Evolutionary conservation across 1,140 invertebrate species (phyloP).

Genomic region (Zaprionus africanus): DNA sequence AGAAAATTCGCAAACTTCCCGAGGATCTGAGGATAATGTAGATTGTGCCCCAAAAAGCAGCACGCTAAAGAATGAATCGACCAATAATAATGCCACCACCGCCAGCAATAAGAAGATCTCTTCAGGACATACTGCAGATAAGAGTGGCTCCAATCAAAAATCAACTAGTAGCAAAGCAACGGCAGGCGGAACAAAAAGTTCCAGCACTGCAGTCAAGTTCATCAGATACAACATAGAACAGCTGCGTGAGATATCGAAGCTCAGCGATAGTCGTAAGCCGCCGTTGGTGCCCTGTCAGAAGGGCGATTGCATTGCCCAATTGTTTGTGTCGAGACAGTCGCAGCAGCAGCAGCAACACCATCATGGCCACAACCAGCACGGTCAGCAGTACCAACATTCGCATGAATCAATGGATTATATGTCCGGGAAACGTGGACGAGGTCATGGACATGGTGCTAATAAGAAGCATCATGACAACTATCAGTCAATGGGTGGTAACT

Average conservation of each 20-base stretch:
- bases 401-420: constrained; percentile 74
- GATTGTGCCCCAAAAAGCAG: constrained; percentile 47
- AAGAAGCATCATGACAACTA: constrained; percentile 74
- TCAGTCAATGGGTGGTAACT: constrained; percentile 53
- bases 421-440: constrained; percentile 67
- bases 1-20: constrained; percentile 23
- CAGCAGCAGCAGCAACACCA: constrained; percentile 68
- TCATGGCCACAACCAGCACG: constrained; percentile 50
- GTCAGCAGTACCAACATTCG: constrained; percentile 75
- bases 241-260: constrained; percentile 66
- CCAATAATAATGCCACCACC: neutral
- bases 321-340: constrained; percentile 71
- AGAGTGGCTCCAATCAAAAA: neutral
- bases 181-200: constrained; percentile 12
- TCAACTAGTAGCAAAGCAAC: constrained; percentile 10
- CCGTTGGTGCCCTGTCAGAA: constrained; percentile 76
- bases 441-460: constrained; percentile 50
- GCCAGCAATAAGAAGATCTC: constrained; percentile 52
- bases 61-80: constrained; percentile 4
- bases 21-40: constrained; percentile 47
- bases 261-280: constrained; percentile 62
- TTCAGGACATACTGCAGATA: constrained; percentile 26
- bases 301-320: constrained; percentile 72
- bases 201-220: constrained; percentile 16
- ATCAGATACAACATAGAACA: constrained; percentile 64